Percentiles rank a stretch among this genome's conserved stretches.
Conservation (phyloP, 2,797 vertebrate genomes). For the Furcifer pardalis region DNA sequence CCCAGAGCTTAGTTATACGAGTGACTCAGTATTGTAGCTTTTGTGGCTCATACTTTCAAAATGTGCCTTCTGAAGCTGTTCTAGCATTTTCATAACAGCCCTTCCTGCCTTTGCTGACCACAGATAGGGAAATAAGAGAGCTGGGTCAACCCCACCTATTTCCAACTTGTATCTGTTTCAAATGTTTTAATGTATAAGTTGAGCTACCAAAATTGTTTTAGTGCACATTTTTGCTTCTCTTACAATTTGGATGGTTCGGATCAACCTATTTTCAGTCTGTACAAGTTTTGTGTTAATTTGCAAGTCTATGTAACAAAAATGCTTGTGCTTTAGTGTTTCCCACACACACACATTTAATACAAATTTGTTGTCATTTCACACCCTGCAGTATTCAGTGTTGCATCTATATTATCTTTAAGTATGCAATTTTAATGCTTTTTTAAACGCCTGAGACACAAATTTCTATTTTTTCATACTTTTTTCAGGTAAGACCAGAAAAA, state of each 20-base stretch:
- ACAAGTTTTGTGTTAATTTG: neutral
- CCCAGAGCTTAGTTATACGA: neutral
- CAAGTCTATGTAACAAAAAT: neutral
- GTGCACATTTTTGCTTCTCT: neutral
- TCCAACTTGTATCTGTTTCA: too few species aligned
- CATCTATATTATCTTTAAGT: neutral
- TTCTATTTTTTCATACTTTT: too few species aligned
- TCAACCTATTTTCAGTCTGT: neutral
- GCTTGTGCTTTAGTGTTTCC: neutral
- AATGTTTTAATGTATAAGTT: too few species aligned
- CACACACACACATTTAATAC: neutral
- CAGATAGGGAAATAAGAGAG: neutral
- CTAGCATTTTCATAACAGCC: slow-evolving; percentile 16
- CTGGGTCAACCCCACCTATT: neutral
- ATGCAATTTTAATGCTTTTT: neutral
- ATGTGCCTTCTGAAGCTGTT: neutral
- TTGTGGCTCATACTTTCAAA: slow-evolving; percentile 24
- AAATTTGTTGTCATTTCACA: neutral
- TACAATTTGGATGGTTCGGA: neutral
- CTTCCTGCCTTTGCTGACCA: neutral
- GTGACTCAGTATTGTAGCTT: neutral
- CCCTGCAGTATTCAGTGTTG: neutral
- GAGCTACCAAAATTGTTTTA: too few species aligned
- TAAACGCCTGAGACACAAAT: too few species aligned
- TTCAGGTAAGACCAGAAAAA: too few species aligned